Base-by-base conservation (phyloP, 2,113 vertebrate genomes). In the Donacobius atricapilla region DNA sequence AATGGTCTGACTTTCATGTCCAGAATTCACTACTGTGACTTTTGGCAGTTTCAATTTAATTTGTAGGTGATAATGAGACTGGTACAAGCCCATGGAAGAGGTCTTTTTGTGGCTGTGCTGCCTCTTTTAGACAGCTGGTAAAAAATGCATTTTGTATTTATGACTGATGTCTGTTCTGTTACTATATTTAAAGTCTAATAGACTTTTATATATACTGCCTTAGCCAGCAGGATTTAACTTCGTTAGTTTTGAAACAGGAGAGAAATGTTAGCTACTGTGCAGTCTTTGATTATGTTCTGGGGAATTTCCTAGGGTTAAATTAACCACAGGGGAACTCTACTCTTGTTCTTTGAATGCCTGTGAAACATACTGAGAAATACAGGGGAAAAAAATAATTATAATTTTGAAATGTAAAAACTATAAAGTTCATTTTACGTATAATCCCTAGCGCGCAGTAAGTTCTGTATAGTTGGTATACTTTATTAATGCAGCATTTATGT, bases 181-280 rank as follows among this genome's bases (percentile, higher is more conserved):
- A 53, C 76, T 95, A 60, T 92, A 93, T 95, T 96, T 96, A 95
- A 95, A 95, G 50, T 80, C 78, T 91, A 80, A 84, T 56, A 89
- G 86, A 94, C 37, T 90, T 95, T 78, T 71, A 86, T 81, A 93
- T 95, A 96, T 83, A 80, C 69, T 89, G 80, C 68, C 89, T 96
- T 93, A 95, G 84, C 89, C 94, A 96, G 87, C 92, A 94, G 92
- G 89, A 95, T 97, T 97, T 89, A 96, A 93, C 80, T 96, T 97
- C 92, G 87, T 97, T 95, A 96, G 84, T 89, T 97, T 95, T 94
- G 90, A 96, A 97, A 90, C 72, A 83, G 69, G 76, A 94, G 90
- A 91, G 77, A 87, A 91, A 93, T 81, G 71, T 92, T 96, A 96
- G 85, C 92, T 82, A 84, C 95, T 82, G 76, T 90, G 39, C 75